Conservation (phyloP, 2,888 invertebrate species). For the Unio delphinus region DNA sequence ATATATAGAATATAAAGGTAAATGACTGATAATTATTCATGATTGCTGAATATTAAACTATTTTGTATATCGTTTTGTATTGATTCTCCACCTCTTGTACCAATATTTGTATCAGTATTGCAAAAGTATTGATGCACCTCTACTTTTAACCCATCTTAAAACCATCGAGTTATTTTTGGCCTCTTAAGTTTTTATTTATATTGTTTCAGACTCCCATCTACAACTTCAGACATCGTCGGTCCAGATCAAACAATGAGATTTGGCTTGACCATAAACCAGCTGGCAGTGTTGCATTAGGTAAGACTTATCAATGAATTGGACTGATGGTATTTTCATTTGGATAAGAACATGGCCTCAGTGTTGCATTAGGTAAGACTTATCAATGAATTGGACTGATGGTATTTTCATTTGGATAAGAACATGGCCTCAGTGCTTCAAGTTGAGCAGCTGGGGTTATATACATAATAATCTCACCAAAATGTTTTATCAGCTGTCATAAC, state of each 20-base stretch:
- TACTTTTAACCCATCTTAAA: neutral
- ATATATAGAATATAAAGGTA: no score
- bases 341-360: constrained; percentile 56
- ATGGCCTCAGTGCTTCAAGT: no score
- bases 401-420: no score
- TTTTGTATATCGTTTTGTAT: neutral
- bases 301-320: constrained; percentile 3
- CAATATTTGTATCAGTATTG: no score
- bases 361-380: constrained; percentile 76
- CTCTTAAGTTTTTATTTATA: neutral
- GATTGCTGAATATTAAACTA: neutral
- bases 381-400: no score
- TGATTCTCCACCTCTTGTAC: no score
- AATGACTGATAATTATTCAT: no score
- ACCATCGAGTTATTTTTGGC: neutral
- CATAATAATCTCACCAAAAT: no score
- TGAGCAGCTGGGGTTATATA: no score
- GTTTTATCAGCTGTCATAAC: no score
- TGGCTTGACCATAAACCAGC: constrained; percentile 94
- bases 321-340: no score
- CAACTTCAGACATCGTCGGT: constrained; percentile 78
- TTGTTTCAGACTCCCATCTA: constrained; percentile 44
- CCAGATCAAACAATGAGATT: constrained; percentile 82
- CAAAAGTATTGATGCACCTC: no score
- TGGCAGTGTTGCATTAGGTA: constrained; percentile 78